phyloP scores from a whole-genome alignment of 2,888 invertebrate genomes.

The Germaria angustata region DNA sequence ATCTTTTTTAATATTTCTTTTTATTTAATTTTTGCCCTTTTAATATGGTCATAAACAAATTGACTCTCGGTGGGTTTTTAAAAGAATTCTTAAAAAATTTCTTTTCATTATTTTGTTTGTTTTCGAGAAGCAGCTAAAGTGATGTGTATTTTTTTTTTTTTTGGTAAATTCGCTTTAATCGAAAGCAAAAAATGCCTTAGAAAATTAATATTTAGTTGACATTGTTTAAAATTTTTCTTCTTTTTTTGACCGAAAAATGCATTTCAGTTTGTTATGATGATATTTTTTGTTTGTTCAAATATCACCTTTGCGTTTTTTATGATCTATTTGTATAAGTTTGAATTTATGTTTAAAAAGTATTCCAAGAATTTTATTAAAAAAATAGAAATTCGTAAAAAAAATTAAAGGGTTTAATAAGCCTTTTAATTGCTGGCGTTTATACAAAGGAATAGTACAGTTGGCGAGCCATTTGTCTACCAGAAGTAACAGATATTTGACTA shows the following conservation, averaged over 20 bases:
- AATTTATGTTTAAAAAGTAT: background rate
- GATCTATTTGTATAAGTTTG: slow-evolving; percentile 14
- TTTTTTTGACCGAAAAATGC: slow-evolving; percentile 43
- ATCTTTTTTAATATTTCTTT: slow-evolving; percentile 37
- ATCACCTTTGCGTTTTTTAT: slow-evolving; percentile 31
- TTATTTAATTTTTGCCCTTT: background rate
- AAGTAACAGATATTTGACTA: background rate
- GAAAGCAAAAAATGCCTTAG: slow-evolving; percentile 38
- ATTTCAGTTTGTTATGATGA: slow-evolving; percentile 38
- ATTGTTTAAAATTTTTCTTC: slow-evolving; percentile 12
- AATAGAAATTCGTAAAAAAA: background rate
- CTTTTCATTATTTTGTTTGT: background rate
- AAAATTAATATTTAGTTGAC: slow-evolving; percentile 59
- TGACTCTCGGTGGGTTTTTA: slow-evolving; percentile 64
- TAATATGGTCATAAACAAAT: slow-evolving; percentile 51
- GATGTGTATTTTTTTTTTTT: too few species aligned
- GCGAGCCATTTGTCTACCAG: background rate
- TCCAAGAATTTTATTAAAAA: slow-evolving; percentile 10
- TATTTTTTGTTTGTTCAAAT: slow-evolving; percentile 21
- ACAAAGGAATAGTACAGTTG: too few species aligned
- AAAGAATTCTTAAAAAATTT: slow-evolving; percentile 54
- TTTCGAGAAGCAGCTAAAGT: too few species aligned
- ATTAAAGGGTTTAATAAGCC: background rate
- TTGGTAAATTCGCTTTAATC: too few species aligned
- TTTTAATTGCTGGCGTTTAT: background rate